Conservation (phyloP, 2,888 invertebrate genomes). For the Crocallis elinguaria region DNA sequence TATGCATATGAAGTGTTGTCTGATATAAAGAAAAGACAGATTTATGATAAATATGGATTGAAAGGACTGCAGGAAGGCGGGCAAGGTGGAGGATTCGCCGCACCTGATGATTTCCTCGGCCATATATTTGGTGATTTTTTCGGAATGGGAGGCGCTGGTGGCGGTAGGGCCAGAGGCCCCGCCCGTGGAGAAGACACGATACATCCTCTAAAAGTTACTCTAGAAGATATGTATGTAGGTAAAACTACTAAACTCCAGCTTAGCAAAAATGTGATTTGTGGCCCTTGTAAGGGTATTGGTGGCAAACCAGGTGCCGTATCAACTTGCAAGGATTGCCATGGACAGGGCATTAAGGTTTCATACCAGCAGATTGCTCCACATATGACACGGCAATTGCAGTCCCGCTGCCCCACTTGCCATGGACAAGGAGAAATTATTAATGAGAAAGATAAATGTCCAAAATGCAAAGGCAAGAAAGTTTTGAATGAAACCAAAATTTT, state of each 20-base stretch:
- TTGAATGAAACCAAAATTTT: slow-evolving; percentile 92
- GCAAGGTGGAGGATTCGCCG: slow-evolving; percentile 81
- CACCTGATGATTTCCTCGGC: slow-evolving; percentile 88
- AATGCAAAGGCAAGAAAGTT: slow-evolving; percentile 94
- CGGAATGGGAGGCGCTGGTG: slow-evolving; percentile 84
- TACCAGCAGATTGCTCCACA: slow-evolving; percentile 88
- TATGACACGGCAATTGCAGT: slow-evolving; percentile 87
- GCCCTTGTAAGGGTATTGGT: slow-evolving; percentile 90
- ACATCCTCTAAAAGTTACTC: slow-evolving; percentile 92
- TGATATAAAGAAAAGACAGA: slow-evolving; percentile 92
- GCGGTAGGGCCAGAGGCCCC: slow-evolving; percentile 82
- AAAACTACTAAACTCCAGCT: slow-evolving; percentile 93
- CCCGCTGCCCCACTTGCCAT: slow-evolving; percentile 86
- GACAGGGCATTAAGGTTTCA: slow-evolving; percentile 90
- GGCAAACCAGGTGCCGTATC: slow-evolving; percentile 88
- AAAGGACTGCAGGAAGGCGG: slow-evolving; percentile 94
- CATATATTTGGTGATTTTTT: slow-evolving; percentile 86
- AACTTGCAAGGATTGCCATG: slow-evolving; percentile 90
- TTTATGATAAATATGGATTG: slow-evolving; percentile 94
- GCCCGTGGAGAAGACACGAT: slow-evolving; percentile 92
- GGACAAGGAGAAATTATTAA: slow-evolving; percentile 90
- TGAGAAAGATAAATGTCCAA: slow-evolving; percentile 92
- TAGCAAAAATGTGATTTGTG: slow-evolving; percentile 92
- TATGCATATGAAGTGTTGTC: slow-evolving; percentile 97
- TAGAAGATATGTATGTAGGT: slow-evolving; percentile 96